phyloP scores from a whole-genome alignment of 2,888 invertebrate genomes.

The Phengaris alcon region DNA sequence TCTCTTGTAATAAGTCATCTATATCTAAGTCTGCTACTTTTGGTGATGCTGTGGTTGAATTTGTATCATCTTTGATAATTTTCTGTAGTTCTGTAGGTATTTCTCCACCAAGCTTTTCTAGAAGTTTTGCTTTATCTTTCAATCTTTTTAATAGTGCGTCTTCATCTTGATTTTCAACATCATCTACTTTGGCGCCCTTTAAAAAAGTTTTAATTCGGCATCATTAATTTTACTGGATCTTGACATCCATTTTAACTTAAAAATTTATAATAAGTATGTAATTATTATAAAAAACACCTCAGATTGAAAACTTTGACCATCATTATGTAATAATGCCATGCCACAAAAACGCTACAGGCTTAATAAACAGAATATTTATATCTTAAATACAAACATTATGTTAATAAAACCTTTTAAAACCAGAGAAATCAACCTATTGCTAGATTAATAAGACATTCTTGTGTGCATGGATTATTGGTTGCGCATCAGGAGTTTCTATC shows the following conservation, averaged over 20 bases:
- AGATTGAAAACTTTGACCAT: constrained; percentile 79
- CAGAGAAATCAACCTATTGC: constrained; percentile 15
- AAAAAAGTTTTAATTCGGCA: not conserved
- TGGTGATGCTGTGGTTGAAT: constrained; percentile 50
- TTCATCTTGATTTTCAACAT: constrained; percentile 66
- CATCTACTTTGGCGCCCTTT: constrained; percentile 39
- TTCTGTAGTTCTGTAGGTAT: constrained; percentile 71
- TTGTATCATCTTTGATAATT: constrained; percentile 61
- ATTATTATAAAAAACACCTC: constrained; percentile 44
- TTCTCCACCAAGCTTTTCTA: constrained; percentile 77
- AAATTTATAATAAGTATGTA: too few species aligned
- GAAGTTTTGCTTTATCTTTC: constrained; percentile 72
- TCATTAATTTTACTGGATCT: not conserved
- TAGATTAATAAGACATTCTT: constrained; percentile 16
- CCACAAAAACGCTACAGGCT: constrained; percentile 9
- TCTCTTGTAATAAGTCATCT: constrained; percentile 66
- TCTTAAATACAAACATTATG: not conserved
- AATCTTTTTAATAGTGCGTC: constrained; percentile 56
- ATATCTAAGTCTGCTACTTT: constrained; percentile 52
- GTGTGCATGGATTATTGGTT: constrained; percentile 36
- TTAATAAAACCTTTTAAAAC: not conserved
- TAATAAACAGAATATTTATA: constrained; percentile 18
- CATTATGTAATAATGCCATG: constrained; percentile 54
- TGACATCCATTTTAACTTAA: too few species aligned
- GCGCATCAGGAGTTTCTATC: constrained; percentile 55